Evolutionary conservation across 2,888 invertebrate species (phyloP).

Genomic region (Baccha elongata): DNA sequence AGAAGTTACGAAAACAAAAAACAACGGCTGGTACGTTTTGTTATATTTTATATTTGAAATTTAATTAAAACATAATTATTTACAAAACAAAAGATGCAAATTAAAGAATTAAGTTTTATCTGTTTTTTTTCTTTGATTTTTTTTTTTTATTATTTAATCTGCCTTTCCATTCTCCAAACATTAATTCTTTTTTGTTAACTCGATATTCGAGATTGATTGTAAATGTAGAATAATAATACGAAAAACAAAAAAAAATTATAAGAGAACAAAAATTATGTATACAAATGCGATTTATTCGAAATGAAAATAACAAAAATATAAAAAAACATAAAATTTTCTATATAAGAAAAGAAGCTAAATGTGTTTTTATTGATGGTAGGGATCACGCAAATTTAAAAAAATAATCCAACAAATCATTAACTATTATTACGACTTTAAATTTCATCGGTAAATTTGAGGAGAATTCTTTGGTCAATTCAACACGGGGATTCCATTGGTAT

Average conservation of each 20-base stretch:
- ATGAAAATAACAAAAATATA: slow-evolving; percentile 55
- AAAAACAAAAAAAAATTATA: slow-evolving; percentile 56
- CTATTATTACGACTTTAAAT: too few relatives aligned
- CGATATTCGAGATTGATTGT: slow-evolving; percentile 75
- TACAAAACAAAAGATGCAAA: slow-evolving; percentile 38
- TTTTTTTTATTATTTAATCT: slow-evolving; percentile 64
- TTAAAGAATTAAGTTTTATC: slow-evolving; percentile 34
- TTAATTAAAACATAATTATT: slow-evolving; percentile 41
- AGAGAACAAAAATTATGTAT: slow-evolving; percentile 75
- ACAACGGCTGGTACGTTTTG: slow-evolving; percentile 57
- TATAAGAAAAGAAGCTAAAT: slow-evolving; percentile 46
- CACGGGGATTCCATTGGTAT: too few relatives aligned
- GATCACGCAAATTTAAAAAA: too few relatives aligned
- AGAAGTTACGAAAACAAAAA: slow-evolving; percentile 28
- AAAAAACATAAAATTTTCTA: slow-evolving; percentile 66
- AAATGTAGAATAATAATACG: slow-evolving; percentile 70
- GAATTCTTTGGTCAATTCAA: too few relatives aligned
- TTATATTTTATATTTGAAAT: slow-evolving; percentile 37
- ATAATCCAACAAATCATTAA: too few relatives aligned
- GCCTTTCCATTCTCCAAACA: slow-evolving; percentile 41
- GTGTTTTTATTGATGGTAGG: slow-evolving; percentile 42
- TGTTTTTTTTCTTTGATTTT: slow-evolving; percentile 39
- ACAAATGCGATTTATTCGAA: slow-evolving; percentile 76
- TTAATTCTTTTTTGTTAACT: slow-evolving; percentile 72
- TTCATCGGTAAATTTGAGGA: too few relatives aligned